Evolutionary conservation across 2,113 vertebrate genomes (phyloP), one percentile per base, ranked within the genome.

Genomic region (Saguinus midas): DNA sequence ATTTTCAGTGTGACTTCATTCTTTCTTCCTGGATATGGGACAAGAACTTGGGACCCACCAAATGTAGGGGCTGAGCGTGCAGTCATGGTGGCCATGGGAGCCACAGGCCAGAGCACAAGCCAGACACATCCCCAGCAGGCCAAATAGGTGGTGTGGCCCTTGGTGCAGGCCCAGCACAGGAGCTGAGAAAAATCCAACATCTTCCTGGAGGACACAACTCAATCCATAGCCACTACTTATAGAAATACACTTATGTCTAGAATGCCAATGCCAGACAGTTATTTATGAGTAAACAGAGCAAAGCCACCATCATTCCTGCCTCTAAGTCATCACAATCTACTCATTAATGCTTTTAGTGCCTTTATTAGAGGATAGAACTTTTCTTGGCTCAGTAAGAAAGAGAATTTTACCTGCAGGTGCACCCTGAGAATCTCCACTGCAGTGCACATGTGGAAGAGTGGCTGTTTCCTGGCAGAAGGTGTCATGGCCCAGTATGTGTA

Each of bases 361-460:
- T 55, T 80, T 40, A 48, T 58, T 21, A 68, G 58, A 78, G 57
- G 43, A 40, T 6, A 85, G 52, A 76, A 48, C 9, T 61, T 92
- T 85, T 48, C 64, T 27, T 12, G 43, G 40, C 50, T 76, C 23
- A 48, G 12, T 27, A 66, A 92, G 48, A 92, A 94, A 75, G 50
- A 70, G 6, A 10, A 14, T 5, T 87, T 58, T 8, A 23, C 11
- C 5, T 11, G 2, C 40, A 52, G 50, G 20, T 18, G 13, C 35
- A 9, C 8, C 20, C 40, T 20, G 14, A 70, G 13, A 88, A 52
- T 35, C 27, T 29, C n/a, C 37, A 27, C 43, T 1, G 0, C 16
- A 68, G 10, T 4, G 48, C 3, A 27, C 4, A 27, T 14, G 1
- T 4, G 27, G 18, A n/a, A 23, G 58, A 32, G 3, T 7, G 7